Evolutionary conservation across 2,113 vertebrate genomes (phyloP), one percentile per base, ranked within the genome.

Genomic region (Corythornis madagascariensis): DNA sequence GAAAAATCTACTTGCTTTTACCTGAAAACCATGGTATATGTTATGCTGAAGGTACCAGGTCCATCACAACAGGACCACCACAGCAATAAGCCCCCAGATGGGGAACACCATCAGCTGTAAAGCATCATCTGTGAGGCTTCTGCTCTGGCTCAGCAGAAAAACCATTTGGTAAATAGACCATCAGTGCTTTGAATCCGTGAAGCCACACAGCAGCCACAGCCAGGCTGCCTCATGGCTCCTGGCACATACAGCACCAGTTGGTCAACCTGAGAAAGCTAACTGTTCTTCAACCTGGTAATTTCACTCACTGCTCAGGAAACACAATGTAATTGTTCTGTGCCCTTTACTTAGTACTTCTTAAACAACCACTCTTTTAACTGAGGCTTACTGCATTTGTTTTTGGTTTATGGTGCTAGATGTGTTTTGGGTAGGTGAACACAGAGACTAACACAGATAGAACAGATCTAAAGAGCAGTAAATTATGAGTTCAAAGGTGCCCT

Each of bases 261-360:
- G 22, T 59, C 57, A 38, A 5, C 38, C n/a, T 19, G 2, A 64
- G 55, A 33, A 90, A 86, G 71, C 7, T 0, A 0, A 59, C 5
- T 2, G 14, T 21, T 52, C 69, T 55, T 52, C 91, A 94, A 47
- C 47, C 69, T 55, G 56, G 33, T 12, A 40, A 17, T 38, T 70
- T 38, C 56, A 33, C 10, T 43, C 57, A 42, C 31, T 66, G 65
- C 66, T 71, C 56, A 81, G 33, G 33, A 86, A 11, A 70, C 10
- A 60, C 64, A 7, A 50, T 0, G 38, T 63, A 52, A 65, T 19
- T 22, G n/a, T 26, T 88, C 63, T 64, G 40, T 77, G 74, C 6
- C 13, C 31, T 84, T 84, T 45, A 79, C 21, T 57, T 38, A 33
- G 7, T 5, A 65, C 22, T 55, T 77, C 43, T n/a, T 16, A 15